Conservation (phyloP, 1,140 invertebrate species). For the Steinernema khuongi region DNA sequence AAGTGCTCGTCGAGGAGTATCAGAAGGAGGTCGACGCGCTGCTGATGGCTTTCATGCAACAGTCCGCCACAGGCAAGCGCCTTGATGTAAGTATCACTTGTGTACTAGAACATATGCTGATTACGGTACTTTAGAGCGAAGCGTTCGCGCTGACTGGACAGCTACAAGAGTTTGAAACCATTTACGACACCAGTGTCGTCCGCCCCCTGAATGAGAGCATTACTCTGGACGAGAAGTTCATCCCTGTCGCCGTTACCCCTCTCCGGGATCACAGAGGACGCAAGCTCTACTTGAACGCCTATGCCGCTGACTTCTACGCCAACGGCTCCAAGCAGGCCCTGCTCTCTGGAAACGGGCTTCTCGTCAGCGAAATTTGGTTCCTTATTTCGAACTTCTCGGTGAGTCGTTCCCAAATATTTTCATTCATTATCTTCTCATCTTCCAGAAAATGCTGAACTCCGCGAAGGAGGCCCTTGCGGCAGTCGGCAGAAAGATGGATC, state of each 20-base stretch:
- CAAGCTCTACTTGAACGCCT: conserved; percentile 48
- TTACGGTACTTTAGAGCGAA: not conserved
- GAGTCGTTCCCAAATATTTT: conserved; percentile 25
- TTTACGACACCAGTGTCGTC: conserved; percentile 43
- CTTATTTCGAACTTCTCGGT: conserved; percentile 51
- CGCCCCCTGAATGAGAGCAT: conserved; percentile 44
- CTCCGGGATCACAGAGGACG: conserved; percentile 48
- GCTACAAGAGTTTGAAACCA: not conserved
- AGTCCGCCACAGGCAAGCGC: conserved; percentile 25
- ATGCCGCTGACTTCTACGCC: conserved; percentile 52
- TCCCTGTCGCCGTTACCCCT: conserved; percentile 37
- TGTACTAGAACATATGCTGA: not conserved
- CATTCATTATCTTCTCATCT: conserved; percentile 18
- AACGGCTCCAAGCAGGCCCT: conserved; percentile 43
- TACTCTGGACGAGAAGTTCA: conserved; percentile 44
- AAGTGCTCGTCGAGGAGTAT: conserved; percentile 34
- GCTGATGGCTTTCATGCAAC: conserved; percentile 43
- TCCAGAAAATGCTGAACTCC: conserved; percentile 31
- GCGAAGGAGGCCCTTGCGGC: conserved; percentile 31
- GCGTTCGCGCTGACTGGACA: not conserved
- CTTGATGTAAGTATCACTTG: conserved; percentile 31
- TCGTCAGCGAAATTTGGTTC: conserved; percentile 50
- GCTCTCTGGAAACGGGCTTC: conserved; percentile 36
- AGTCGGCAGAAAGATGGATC: conserved; percentile 36
- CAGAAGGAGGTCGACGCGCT: conserved; percentile 40